Evolutionary conservation across 1,140 invertebrate species (phyloP), one percentile per base, ranked within the genome.

Genomic region (Neomicropteryx cornuta): DNA sequence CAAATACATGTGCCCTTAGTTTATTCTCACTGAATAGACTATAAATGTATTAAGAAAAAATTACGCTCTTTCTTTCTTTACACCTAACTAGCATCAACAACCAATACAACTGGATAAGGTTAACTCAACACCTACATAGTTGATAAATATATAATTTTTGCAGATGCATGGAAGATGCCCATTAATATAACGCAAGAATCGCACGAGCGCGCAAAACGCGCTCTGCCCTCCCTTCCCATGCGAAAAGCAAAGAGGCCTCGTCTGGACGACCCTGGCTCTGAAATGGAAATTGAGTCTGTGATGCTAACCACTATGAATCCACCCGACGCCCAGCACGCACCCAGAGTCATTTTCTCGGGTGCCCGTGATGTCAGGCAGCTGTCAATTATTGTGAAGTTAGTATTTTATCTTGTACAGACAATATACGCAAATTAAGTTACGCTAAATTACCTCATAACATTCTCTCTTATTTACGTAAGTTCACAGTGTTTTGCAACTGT

Each of bases 121-220:
- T n/a, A n/a, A n/a, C n/a, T n/a, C n/a, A n/a, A n/a, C n/a, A n/a
- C n/a, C n/a, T n/a, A n/a, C n/a, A n/a, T n/a, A n/a, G n/a, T n/a
- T n/a, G n/a, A n/a, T n/a, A n/a, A n/a, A n/a, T n/a, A n/a, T n/a
- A n/a, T n/a, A n/a, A n/a, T n/a, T n/a, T n/a, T n/a, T 67, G 19
- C 54, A 93, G 87, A 79, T 60, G 83, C 87, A 3, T 94, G 91
- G 91, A 89, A 89, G 63, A 79, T 81, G 56, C 87, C 89, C 0
- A 83, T 95, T 21, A 89, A 89, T 52, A 81, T 94, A 37, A 81
- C 81, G 1, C 86, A 87, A 60, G 87, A 92, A 53, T 80, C 78
- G 0, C 83, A 86, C 50, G 85, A 89, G 51, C 77, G 81, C 22
- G 76, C 84, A 2, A 83, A 84, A 51, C 75, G 80, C 19, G 71